These are phyloP conservation scores for Drosophila picticornis DNA, from an alignment of 2,888 invertebrate genomes.

Conservation along the genomic window DNA sequence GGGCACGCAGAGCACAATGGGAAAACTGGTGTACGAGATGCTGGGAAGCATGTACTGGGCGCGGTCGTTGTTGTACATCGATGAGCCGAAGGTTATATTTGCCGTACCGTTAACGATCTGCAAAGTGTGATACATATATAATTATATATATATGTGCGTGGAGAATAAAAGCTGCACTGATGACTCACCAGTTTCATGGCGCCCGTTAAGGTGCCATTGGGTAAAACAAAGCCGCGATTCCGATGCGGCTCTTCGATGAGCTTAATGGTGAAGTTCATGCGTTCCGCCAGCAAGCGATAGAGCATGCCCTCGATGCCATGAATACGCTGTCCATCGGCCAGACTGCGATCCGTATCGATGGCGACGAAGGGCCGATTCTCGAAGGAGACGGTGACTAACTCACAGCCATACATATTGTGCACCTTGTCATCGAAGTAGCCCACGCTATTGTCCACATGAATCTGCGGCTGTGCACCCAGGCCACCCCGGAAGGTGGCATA, in stretches of 20 bases:
- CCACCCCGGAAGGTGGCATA: conserved; percentile 66
- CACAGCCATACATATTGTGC: conserved; percentile 77
- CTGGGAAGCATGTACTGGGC: conserved; percentile 69
- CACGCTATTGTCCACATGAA: conserved; percentile 36
- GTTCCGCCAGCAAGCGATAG: conserved; percentile 64
- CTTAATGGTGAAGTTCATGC: conserved; percentile 81
- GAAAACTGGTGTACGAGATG: conserved; percentile 68
- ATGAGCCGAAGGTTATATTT: conserved; percentile 75
- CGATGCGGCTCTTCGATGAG: conserved; percentile 42
- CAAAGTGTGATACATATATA: not conserved
- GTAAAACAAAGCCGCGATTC: conserved; percentile 62
- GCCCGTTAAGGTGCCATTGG: conserved; percentile 82
- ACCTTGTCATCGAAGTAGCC: conserved; percentile 74
- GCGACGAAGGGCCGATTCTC: conserved; percentile 72
- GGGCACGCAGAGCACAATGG: conserved; percentile 74
- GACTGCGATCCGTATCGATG: conserved; percentile 43
- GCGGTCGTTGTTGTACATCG: conserved; percentile 64
- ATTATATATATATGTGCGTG: not conserved
- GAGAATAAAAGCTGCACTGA: not conserved
- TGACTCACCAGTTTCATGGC: conserved; percentile 73
- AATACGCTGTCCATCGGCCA: conserved; percentile 31
- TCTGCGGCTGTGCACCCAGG: conserved; percentile 24
- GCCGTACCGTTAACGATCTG: conserved; percentile 75
- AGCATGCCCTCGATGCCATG: conserved; percentile 83
- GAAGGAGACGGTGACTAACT: conserved; percentile 72